Evolutionary conservation across 2,888 invertebrate species (phyloP), one percentile per base, ranked within the genome.

Genomic region (Megaustenia siamemsis): DNA sequence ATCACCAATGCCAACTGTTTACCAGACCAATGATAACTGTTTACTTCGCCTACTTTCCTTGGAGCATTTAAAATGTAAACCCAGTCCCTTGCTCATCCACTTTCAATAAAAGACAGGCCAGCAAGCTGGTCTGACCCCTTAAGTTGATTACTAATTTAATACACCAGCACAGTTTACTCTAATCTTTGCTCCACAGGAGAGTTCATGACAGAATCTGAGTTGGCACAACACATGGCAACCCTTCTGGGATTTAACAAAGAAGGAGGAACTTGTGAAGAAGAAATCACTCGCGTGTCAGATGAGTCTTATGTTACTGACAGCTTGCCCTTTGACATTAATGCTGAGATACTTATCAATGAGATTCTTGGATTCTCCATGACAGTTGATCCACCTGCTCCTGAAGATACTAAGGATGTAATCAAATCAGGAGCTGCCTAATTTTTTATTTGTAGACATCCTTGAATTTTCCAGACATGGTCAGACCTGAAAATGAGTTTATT

Each of bases 171-270:
- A 60, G 24, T 15, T n/a, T n/a, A 24, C 32, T 88, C 38, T 71
- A 53, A 24, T 49, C 49, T 49, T n/a, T 28, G 24, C 45, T 53
- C n/a, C 35, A 8, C 88, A 94, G 94, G 94, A 66, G 94, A 94
- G 86, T 93, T 93, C 86, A 93, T 94, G 93, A 93, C 93, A 24
- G 94, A 94, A 83, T 90, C 91, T 84, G 94, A 94, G 86, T 87
- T 94, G 63, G 93, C 93, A 0, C 94, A 94, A 86, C 93, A 93
- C 86, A 89, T 94, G 63, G 92, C 92, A 35, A 93, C 93, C 10
- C 88, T 94, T 83, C 89, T 94, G 32, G 93, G 94, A 21, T 92
- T 90, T 87, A 93, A 92, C 77, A 89, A 89, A 3, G 94, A 94
- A 76, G 93, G 93, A 6, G 93, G 93, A n/a, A 93, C 92, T 86